Percentiles rank a stretch among this genome's conserved stretches.
phyloP scores from a whole-genome alignment of 2,888 invertebrate genomes.

The Ectemnius continuus region DNA sequence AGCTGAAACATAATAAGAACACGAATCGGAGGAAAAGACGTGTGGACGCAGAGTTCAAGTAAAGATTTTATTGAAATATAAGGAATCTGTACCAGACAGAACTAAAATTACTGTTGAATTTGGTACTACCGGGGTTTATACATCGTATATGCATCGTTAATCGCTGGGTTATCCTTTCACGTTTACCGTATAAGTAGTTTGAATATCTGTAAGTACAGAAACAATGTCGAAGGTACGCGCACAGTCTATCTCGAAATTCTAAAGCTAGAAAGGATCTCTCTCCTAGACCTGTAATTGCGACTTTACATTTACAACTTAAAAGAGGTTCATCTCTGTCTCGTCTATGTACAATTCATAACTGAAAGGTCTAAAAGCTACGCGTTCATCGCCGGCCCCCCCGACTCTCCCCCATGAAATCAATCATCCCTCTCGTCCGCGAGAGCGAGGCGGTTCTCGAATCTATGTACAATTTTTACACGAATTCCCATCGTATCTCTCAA shows the following conservation, averaged over 20 bases:
- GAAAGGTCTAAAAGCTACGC: constrained; percentile 59
- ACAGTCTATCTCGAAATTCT: constrained; percentile 75
- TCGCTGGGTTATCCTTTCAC: constrained; percentile 64
- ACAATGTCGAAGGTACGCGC: constrained; percentile 75
- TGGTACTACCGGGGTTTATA: constrained; percentile 78
- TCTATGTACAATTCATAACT: constrained; percentile 67
- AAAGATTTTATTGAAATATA: constrained; percentile 78
- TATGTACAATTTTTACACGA: constrained; percentile 75
- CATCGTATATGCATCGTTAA: constrained; percentile 73
- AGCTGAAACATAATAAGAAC: not conserved
- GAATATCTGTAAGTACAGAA: constrained; percentile 76
- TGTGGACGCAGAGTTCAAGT: constrained; percentile 64
- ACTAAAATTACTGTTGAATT: constrained; percentile 78
- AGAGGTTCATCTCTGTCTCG: constrained; percentile 40
- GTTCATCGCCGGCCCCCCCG: constrained; percentile 8
- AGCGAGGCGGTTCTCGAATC: constrained; percentile 46
- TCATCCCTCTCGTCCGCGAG: constrained; percentile 31
- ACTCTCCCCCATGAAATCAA: constrained; percentile 13
- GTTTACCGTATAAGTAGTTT: constrained; percentile 69
- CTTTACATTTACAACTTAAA: constrained; percentile 68
- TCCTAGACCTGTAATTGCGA: constrained; percentile 55
- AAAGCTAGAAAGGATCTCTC: constrained; percentile 70
- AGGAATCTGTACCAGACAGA: constrained; percentile 79
- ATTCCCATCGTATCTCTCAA: constrained; percentile 50
- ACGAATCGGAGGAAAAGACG: constrained; percentile 37